A percentile compares a stretch with the other conserved stretches of the same genome.
These are phyloP conservation scores for Halotydeus destructor DNA, from an alignment of 1,140 invertebrate genomes.

Conservation along the genomic window DNA sequence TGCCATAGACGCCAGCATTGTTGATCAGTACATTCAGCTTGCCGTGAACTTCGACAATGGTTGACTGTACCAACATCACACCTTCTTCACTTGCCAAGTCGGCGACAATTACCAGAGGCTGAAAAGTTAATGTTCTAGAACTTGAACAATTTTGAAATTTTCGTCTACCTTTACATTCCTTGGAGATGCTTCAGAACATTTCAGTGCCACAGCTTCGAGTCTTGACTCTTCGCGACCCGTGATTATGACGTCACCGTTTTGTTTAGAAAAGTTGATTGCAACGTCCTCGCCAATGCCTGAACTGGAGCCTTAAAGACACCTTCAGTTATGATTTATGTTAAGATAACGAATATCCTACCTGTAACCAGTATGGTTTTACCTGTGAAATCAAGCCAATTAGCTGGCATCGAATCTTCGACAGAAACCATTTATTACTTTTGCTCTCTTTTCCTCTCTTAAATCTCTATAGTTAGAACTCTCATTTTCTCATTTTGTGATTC, in stretches of 20 bases:
- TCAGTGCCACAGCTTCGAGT: slow-evolving; percentile 36
- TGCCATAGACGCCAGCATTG: slow-evolving; percentile 2
- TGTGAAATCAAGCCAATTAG: slow-evolving; percentile 1
- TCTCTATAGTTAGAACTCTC: too few species aligned
- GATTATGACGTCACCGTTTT: slow-evolving; percentile 43
- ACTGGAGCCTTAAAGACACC: slow-evolving; percentile 32
- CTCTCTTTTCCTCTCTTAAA: too few species aligned
- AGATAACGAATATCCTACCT: too few species aligned
- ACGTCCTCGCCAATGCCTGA: slow-evolving; percentile 65
- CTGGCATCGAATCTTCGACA: too few species aligned
- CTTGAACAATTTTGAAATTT: neutral
- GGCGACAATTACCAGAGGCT: neutral
- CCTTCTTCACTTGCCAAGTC: neutral
- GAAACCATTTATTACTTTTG: too few species aligned
- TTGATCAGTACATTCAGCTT: slow-evolving; percentile 2
- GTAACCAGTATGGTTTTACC: slow-evolving; percentile 6
- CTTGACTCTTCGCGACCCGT: slow-evolving; percentile 48
- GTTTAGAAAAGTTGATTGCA: slow-evolving; percentile 44
- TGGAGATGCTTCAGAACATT: slow-evolving; percentile 27
- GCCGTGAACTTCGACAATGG: neutral
- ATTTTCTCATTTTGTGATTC: too few species aligned
- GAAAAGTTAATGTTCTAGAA: neutral
- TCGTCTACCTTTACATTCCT: neutral
- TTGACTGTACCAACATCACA: neutral
- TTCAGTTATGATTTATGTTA: too few species aligned